These are phyloP conservation scores for Drosophila austrosaltans DNA, from an alignment of 2,888 invertebrate genomes.

Conservation along the genomic window DNA sequence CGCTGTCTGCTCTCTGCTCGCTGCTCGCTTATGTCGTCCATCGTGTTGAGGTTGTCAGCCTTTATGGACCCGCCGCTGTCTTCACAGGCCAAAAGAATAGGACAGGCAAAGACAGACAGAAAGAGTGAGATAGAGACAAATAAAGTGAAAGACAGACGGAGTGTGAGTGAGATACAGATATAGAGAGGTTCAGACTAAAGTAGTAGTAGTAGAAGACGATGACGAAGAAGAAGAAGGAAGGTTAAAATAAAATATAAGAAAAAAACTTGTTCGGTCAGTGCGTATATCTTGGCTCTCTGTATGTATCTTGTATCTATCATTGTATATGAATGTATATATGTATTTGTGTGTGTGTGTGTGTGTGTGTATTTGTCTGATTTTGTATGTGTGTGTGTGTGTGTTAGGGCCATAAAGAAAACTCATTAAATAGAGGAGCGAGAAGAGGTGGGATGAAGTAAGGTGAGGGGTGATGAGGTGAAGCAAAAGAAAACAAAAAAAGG, in stretches of 20 bases:
- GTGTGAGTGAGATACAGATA: background rate
- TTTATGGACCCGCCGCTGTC: conserved; percentile 67
- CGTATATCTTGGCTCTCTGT: conserved; percentile 55
- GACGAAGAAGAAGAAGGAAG: conserved; percentile 17
- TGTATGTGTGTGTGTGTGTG: conserved; percentile 40
- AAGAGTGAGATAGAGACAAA: conserved; percentile 22
- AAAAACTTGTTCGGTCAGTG: conserved; percentile 76
- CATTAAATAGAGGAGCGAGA: conserved; percentile 68
- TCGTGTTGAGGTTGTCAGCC: conserved; percentile 76
- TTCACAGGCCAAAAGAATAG: conserved; percentile 31
- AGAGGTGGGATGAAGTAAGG: background rate
- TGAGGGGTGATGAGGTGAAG: background rate
- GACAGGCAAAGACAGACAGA: conserved; percentile 7
- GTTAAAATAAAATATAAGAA: conserved; percentile 37
- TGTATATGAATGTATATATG: conserved; percentile 18
- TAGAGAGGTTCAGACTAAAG: conserved; percentile 4
- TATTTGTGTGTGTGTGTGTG: conserved; percentile 16
- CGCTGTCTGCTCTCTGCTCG: conserved; percentile 8
- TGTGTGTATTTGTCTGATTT: background rate
- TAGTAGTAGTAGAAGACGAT: background rate
- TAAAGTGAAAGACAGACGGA: conserved; percentile 30
- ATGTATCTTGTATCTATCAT: conserved; percentile 46
- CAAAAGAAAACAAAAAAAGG: background rate
- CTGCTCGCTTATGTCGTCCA: conserved; percentile 31
- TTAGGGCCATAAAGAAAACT: conserved; percentile 75